Evolutionary conservation across 2,113 vertebrate genomes (phyloP).

Genomic region (Phylloscopus trochiloides): DNA sequence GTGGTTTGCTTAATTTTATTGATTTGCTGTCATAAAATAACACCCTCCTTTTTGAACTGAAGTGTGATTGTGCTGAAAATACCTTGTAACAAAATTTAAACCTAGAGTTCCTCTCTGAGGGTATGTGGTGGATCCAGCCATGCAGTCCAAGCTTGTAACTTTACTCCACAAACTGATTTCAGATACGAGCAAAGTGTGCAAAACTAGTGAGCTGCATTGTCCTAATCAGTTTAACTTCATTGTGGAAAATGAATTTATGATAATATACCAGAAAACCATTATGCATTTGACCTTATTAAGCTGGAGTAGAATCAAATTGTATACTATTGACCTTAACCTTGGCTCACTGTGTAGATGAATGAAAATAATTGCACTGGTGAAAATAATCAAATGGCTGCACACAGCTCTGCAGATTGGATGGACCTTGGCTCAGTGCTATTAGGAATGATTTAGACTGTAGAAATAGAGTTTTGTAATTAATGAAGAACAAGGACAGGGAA

Average conservation of each 20-base stretch:
- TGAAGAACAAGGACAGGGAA: not conserved
- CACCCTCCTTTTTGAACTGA: not conserved
- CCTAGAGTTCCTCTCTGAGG: not conserved
- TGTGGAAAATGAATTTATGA: constrained; percentile 32
- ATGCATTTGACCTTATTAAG: constrained; percentile 37
- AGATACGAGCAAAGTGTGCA: not conserved
- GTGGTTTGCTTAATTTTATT: not conserved
- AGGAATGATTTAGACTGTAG: constrained; percentile 38
- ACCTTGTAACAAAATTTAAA: not conserved
- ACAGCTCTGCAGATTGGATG: constrained; percentile 47
- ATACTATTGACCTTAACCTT: constrained; percentile 51
- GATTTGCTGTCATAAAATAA: not conserved
- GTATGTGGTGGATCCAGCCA: not conserved
- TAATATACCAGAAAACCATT: constrained; percentile 28
- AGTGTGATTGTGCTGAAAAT: not conserved
- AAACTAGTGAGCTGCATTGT: not conserved
- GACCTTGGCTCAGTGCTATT: constrained; percentile 23
- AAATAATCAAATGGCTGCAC: constrained; percentile 53
- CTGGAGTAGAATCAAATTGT: constrained; percentile 54
- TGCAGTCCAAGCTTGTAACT: not conserved
- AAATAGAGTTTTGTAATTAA: constrained; percentile 52
- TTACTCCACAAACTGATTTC: not conserved
- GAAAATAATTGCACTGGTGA: constrained; percentile 41
- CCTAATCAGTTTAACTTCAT: not conserved
- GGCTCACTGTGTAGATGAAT: constrained; percentile 13